Evolutionary conservation across 1,140 invertebrate genomes (phyloP), one percentile per base, ranked within the genome.

Genomic region (Diorhabda carinulata): DNA sequence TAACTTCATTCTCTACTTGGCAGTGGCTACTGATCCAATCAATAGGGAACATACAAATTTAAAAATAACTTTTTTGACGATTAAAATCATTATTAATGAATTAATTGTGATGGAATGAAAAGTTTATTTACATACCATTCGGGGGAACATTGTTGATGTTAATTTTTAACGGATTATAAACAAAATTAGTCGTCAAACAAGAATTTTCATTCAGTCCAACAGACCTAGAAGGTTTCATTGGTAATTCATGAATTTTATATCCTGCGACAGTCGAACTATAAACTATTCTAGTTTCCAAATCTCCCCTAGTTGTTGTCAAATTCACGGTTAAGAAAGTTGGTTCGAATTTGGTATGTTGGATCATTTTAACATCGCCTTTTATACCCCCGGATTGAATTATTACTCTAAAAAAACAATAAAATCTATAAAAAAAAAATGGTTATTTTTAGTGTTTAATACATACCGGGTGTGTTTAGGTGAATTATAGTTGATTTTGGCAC

Each of bases 281-380:
- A 4, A 87, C 84, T 2, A 90, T 79, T 78, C 86, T 86, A 0
- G 87, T 87, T 80, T 88, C 88, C 59, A 89, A 82, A 72, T 88
- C 84, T 67, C 87, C 81, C 77, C 81, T 84, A 1, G 86, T 87
- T 57, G 86, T 86, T 2, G 83, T 84, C 25, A 96, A 78, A 66
- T 91, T 89, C 63, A 97, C 88, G 73, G 88, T 89, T 0, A 94
- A 82, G 82, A 89, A 90, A 0, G 95, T 96, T 0, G 92, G 90
- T 81, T 95, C 90, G 77, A 93, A 96, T 5, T 89, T 89, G 0
- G 92, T 94, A 40, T 89, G 85, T 83, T 98, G 96, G 5, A 84
- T 86, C 43, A 98, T 87, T 2, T 85, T 89, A 2, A 98, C 84
- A 60, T 90, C 87, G 0, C 95, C 95, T 78, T 87, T 89, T 3